Evolutionary conservation across 1,140 invertebrate genomes (phyloP).

Genomic region (Drosophila orosa): DNA sequence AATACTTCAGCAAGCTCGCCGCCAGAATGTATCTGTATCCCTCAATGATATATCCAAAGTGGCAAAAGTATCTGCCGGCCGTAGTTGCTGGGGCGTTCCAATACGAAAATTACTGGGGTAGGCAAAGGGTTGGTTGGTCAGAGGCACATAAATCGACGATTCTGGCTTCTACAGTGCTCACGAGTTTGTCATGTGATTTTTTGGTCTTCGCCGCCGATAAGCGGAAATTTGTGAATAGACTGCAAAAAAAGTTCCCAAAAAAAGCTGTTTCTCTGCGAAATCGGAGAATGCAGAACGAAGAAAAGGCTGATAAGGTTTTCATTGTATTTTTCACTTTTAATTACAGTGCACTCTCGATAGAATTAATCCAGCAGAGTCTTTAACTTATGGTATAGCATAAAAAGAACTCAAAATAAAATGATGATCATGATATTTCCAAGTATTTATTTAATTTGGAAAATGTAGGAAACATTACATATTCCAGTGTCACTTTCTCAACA

Average conservation of each 20-base stretch:
- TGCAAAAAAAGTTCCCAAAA: conserved; percentile 12
- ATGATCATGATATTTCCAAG: too few species aligned
- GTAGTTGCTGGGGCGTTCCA: conserved; percentile 39
- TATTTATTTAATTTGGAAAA: not conserved
- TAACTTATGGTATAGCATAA: not conserved
- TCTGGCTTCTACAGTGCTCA: conserved; percentile 10
- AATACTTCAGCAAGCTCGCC: conserved; percentile 27
- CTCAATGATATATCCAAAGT: conserved; percentile 35
- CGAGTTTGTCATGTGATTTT: conserved; percentile 53
- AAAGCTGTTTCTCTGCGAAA: conserved; percentile 5
- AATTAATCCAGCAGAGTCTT: too few species aligned
- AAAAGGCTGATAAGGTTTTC: conserved; percentile 15
- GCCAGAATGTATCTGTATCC: conserved; percentile 49
- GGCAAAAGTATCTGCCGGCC: conserved; percentile 10
- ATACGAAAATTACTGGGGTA: conserved; percentile 77
- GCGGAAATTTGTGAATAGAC: conserved; percentile 38
- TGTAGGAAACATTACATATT: not conserved
- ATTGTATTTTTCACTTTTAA: conserved; percentile 6
- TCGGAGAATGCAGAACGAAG: conserved; percentile 2
- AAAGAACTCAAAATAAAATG: not conserved
- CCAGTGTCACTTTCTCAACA: not conserved
- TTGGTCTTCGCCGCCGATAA: conserved; percentile 34
- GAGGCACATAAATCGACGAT: conserved; percentile 4
- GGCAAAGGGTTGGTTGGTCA: conserved; percentile 60
- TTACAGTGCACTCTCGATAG: not conserved